These are phyloP conservation scores for Drosophila buzzatii DNA, from an alignment of 2,888 invertebrate species.

Conservation along the genomic window DNA sequence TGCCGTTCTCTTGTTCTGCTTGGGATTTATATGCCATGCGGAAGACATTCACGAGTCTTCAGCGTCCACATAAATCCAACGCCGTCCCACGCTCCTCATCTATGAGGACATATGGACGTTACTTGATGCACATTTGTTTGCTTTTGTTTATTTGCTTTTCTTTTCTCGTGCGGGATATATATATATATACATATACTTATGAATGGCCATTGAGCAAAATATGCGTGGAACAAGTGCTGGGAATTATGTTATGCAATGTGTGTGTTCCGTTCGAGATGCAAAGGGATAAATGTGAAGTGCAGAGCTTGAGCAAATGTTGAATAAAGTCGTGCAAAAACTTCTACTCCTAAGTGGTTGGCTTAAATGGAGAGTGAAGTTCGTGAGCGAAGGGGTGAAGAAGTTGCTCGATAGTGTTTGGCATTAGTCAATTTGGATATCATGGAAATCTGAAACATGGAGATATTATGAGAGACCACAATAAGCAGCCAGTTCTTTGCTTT, in stretches of 20 bases:
- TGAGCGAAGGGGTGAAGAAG: background rate
- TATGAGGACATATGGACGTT: constrained; percentile 63
- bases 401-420: background rate
- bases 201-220: constrained; percentile 71
- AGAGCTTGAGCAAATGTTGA: constrained; percentile 33
- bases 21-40: constrained; percentile 51
- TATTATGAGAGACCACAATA: too few relatives aligned
- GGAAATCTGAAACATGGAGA: too few relatives aligned
- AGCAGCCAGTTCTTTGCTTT: too few relatives aligned
- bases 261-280: background rate
- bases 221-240: constrained; percentile 63
- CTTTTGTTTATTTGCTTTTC: constrained; percentile 67
- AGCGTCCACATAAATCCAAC: constrained; percentile 1
- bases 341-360: constrained; percentile 16
- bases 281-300: constrained; percentile 11
- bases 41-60: constrained; percentile 46
- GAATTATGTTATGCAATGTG: constrained; percentile 52
- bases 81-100: constrained; percentile 6
- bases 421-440: background rate
- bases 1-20: constrained; percentile 56
- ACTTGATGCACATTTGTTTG: constrained; percentile 75
- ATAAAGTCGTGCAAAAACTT: constrained; percentile 15
- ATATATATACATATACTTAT: constrained; percentile 31
- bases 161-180: constrained; percentile 15
- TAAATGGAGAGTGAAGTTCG: constrained; percentile 15